Evolutionary conservation across 2,797 vertebrate genomes (phyloP), one percentile per base, ranked within the genome.

Genomic region (Coregonus suidteri): DNA sequence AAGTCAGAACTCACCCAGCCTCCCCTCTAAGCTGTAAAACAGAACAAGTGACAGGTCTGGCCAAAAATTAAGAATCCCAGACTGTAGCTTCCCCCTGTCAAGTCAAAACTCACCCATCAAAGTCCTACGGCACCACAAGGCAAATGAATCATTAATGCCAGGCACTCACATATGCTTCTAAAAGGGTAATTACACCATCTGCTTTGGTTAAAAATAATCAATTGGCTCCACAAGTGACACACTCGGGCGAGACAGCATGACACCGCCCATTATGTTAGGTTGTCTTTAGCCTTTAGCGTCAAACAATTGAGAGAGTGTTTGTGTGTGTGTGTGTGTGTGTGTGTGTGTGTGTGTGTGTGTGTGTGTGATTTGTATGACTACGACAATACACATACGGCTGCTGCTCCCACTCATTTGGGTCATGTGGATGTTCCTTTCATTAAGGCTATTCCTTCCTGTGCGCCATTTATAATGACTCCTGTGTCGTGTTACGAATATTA

Each of bases 21-120:
- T 47, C 41, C 41, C 11, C 41, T 47, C 41, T 47, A 9, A 47
- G 9, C 41, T 47, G 41, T 47, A 11, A 47, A 47, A 47, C 41
- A 47, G 3, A 11, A 11, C 41, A 47, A 47, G 41, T 11, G 41
- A 41, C 41, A 41, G 41, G 41, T 9, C 41, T 9, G 41, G 25
- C 7, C 41, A 41, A 9, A 41, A 41, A 0, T 0, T 9, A 41
- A 11, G 41, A 47, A 47, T 47, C 41, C 9, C 41, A 47, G 41
- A 47, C 41, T 47, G 41, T 47, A 47, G 41, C 41, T 13, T 47
- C 41, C 41, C 9, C 9, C 41, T 47, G 41, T 47, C 41, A 47
- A 47, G 41, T 47, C 41, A 47, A 1, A 47, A 41, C 77, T 73
- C 79, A 69, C 77, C 79, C 74, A 78, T 80, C 84, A 70, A 82